phyloP scores from a whole-genome alignment of 2,113 vertebrate genomes.

The Zapornia atra region DNA sequence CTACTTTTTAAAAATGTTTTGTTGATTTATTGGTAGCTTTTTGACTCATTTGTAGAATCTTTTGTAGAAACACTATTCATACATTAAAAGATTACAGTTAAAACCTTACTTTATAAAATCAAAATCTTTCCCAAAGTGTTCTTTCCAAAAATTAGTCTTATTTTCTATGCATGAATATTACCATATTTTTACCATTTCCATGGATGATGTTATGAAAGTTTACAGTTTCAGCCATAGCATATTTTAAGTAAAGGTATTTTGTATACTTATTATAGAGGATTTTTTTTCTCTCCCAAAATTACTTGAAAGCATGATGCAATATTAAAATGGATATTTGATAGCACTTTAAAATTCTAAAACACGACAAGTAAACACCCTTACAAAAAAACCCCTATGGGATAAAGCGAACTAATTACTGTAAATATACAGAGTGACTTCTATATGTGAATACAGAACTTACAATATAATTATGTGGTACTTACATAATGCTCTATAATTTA shows the following conservation, averaged over 20 bases:
- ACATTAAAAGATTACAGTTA: not conserved
- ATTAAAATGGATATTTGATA: not conserved
- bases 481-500: slow-evolving; percentile 15
- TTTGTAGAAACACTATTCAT: not conserved
- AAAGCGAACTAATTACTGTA: not conserved
- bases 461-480: slow-evolving; percentile 16
- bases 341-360: not conserved
- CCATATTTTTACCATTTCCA: not conserved
- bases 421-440: not conserved
- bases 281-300: not conserved
- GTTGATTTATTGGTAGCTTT: not conserved
- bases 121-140: not conserved
- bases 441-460: slow-evolving; percentile 18
- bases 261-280: not conserved
- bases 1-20: not conserved
- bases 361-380: not conserved
- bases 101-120: not conserved
- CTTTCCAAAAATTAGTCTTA: not conserved
- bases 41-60: not conserved
- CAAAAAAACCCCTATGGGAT: not conserved
- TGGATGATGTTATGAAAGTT: not conserved
- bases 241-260: not conserved
- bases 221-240: not conserved
- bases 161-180: not conserved
- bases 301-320: not conserved